Conservation (phyloP, 2,888 invertebrate species). For the Euproctis similis region DNA sequence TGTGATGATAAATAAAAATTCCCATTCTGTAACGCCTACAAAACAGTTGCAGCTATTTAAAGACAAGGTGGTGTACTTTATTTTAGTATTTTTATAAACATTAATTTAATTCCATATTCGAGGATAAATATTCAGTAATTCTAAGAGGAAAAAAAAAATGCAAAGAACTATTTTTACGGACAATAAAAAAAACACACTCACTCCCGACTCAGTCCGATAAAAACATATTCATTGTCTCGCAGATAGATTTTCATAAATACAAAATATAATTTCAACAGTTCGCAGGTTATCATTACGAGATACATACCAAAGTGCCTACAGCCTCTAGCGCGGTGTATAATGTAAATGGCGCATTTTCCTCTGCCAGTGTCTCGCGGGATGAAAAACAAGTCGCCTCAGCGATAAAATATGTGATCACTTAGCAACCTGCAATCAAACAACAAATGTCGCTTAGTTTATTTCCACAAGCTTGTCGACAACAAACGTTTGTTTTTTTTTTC, state of each 20-base stretch:
- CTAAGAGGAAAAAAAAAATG: too few species aligned
- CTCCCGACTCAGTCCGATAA: background rate
- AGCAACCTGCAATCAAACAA: conserved; percentile 70
- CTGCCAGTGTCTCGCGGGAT: conserved; percentile 29
- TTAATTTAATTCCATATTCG: too few species aligned
- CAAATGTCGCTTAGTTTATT: conserved; percentile 50
- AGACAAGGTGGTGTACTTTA: too few species aligned
- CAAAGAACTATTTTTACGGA: too few species aligned
- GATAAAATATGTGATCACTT: conserved; percentile 73
- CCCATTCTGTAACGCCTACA: too few species aligned
- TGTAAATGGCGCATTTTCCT: conserved; percentile 26
- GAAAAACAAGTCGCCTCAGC: conserved; percentile 54
- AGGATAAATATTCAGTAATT: too few species aligned
- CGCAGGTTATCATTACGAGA: conserved; percentile 10
- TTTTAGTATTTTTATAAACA: too few species aligned
- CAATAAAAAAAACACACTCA: background rate
- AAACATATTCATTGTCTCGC: background rate
- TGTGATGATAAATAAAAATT: too few species aligned
- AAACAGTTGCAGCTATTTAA: too few species aligned
- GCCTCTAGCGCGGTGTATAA: conserved; percentile 14
- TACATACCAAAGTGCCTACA: conserved; percentile 18
- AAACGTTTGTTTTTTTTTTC: conserved; percentile 28
- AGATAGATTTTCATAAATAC: too few species aligned
- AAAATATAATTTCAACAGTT: background rate
- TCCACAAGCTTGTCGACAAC: conserved; percentile 40